These are phyloP conservation scores for Amblyteles armatorius DNA, from an alignment of 2,888 invertebrate genomes.

Conservation along the genomic window DNA sequence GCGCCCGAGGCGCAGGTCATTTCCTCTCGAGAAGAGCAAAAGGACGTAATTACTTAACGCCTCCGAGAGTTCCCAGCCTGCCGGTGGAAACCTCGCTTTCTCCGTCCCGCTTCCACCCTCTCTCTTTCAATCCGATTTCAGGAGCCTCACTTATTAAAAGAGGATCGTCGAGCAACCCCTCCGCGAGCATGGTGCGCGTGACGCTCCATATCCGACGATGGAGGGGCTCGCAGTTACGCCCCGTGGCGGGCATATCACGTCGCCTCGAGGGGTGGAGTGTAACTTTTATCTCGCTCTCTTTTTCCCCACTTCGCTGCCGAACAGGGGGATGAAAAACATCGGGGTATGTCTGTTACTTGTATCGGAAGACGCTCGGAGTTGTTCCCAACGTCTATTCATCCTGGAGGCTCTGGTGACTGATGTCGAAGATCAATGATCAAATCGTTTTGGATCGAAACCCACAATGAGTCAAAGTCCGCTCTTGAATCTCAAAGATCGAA, in stretches of 20 bases:
- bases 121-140: constrained; percentile 52
- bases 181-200: constrained; percentile 63
- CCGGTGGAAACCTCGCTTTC: constrained; percentile 58
- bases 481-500: neutral
- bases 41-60: constrained; percentile 85
- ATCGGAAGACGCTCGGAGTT: neutral
- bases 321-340: constrained; percentile 35
- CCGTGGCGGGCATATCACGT: constrained; percentile 47
- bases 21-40: constrained; percentile 83
- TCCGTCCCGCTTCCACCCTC: constrained; percentile 40
- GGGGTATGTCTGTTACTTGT: neutral
- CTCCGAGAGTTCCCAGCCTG: constrained; percentile 75
- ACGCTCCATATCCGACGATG: constrained; percentile 65
- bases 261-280: constrained; percentile 58
- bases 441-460: neutral
- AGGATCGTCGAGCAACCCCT: constrained; percentile 79
- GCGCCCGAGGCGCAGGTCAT: constrained; percentile 77
- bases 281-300: constrained; percentile 57
- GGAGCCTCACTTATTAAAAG: constrained; percentile 81
- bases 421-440: neutral
- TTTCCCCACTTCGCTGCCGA: constrained; percentile 38
- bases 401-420: constrained; percentile 14
- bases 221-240: constrained; percentile 71
- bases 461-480: neutral
- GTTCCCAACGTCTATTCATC: constrained; percentile 8